Evolutionary conservation across 2,113 vertebrate genomes (phyloP).

Genomic region (Bagarius yarrelli): DNA sequence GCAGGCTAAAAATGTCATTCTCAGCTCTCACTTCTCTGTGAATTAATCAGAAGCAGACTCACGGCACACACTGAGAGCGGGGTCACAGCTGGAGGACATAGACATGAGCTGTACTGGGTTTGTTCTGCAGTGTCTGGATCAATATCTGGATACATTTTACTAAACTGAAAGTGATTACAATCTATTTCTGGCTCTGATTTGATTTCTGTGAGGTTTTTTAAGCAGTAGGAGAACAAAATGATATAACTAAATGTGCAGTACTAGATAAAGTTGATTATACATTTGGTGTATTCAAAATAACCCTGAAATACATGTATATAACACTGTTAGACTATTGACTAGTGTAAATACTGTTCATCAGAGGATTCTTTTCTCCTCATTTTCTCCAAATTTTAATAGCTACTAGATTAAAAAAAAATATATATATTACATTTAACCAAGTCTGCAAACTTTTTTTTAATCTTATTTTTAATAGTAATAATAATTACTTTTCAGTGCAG

Average conservation of each 20-base stretch:
- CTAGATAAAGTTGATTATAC: background rate
- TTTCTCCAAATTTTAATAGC: too few species aligned
- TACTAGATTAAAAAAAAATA: too few species aligned
- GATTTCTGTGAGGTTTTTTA: background rate
- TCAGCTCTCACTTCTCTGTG: conserved; percentile 31
- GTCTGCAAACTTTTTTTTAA: too few species aligned
- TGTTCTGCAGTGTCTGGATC: background rate
- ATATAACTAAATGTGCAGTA: background rate
- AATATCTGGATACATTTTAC: conserved; percentile 18
- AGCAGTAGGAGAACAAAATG: background rate
- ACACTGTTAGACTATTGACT: background rate
- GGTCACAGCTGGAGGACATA: conserved; percentile 20
- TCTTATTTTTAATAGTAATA: too few species aligned
- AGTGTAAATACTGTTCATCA: background rate
- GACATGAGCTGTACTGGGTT: background rate
- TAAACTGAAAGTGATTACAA: conserved; percentile 4
- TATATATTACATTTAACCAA: too few species aligned
- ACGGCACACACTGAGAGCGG: background rate
- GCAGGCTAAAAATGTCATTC: conserved; percentile 39
- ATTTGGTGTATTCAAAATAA: background rate
- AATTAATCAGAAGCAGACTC: conserved; percentile 52
- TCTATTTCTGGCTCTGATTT: conserved; percentile 1
- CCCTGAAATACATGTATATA: background rate
- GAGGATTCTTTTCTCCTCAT: background rate
- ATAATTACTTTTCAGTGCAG: too few species aligned